A percentile compares a stretch with the other conserved stretches of the same genome.
These are phyloP conservation scores for Sussaba pulchella DNA, from an alignment of 2,888 invertebrate genomes.

Conservation along the genomic window DNA sequence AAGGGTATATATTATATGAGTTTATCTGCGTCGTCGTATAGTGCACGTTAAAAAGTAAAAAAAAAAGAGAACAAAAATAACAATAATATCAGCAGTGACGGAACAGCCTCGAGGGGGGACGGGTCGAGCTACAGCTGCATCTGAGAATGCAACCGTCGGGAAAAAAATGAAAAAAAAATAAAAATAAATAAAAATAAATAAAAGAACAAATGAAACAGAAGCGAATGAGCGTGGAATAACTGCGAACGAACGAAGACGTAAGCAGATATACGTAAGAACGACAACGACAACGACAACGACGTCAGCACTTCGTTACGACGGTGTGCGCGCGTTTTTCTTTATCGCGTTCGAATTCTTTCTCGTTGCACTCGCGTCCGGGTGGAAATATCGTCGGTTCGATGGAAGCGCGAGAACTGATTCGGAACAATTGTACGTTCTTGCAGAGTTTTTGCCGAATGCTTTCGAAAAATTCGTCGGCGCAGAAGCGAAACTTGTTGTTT, in stretches of 20 bases:
- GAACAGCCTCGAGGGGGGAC: background rate
- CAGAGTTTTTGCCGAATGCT: slow-evolving; percentile 52
- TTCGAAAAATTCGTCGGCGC: slow-evolving; percentile 31
- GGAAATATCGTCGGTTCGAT: no score
- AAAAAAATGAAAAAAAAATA: background rate
- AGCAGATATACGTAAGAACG: no score
- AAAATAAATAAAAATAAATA: background rate
- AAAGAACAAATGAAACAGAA: slow-evolving; percentile 26
- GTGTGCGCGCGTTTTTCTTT: no score
- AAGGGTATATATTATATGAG: background rate
- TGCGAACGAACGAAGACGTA: slow-evolving; percentile 1
- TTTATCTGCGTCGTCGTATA: background rate
- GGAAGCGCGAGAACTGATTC: no score
- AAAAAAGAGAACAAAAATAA: no score
- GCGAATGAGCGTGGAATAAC: slow-evolving; percentile 16
- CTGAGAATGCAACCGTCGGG: background rate
- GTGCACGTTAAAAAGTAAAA: slow-evolving; percentile 47
- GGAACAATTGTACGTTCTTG: no score
- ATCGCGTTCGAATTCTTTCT: no score
- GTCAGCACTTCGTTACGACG: no score
- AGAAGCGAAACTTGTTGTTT: slow-evolving; percentile 27
- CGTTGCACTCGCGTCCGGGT: no score
- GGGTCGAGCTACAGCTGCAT: background rate
- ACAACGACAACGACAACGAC: no score
- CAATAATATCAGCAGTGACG: slow-evolving; percentile 15